Evolutionary conservation across 2,888 invertebrate species (phyloP), one percentile per base, ranked within the genome.

Genomic region (Cenopis cana): DNA sequence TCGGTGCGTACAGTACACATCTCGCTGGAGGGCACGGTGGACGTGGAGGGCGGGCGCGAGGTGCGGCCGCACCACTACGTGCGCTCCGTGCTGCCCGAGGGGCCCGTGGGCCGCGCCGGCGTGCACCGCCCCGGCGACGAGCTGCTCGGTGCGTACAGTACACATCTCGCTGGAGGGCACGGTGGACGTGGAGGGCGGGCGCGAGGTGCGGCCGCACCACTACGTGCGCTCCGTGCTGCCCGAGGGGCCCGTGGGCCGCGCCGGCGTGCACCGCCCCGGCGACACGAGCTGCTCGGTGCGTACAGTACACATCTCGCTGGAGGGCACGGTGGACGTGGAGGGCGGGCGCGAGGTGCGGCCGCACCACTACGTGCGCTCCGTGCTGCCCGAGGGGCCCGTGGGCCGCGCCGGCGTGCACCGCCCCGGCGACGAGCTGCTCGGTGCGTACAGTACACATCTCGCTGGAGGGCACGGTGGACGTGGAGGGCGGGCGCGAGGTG

Each of bases 51-150:
- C 0, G 99, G 99, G 0, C 95, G 97, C 69, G 99, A 99, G 93
- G 98, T 99, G 55, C 95, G 99, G 72, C 99, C 99, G 2, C 99
- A 99, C 91, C 99, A 99, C 94, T 99, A 99, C 89, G 99, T 99
- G 84, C 96, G 99, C 77, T 98, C 98, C 67, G 98, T 99, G 81
- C 94, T 99, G 80, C 96, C 98, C n/a, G 98, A 99, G 89, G 99
- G 99, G 0, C 99, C 99, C 0, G 99, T 99, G 2, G 99, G 99
- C 6, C 95, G 97, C 76, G 98, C 98, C 83, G 97, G 96, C 6
- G 95, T 96, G 60, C 95, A 99, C 46, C 95, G 96, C 77, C 98
- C 98, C 14, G 99, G 99, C 0, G 99, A 99, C 89, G 99, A 99
- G n/a, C n/a, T n/a, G n/a, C n/a, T n/a, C n/a, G n/a, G n/a, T n/a